Evolutionary conservation across 1,140 invertebrate species (phyloP).

Genomic region (Homalodisca vitripennis): DNA sequence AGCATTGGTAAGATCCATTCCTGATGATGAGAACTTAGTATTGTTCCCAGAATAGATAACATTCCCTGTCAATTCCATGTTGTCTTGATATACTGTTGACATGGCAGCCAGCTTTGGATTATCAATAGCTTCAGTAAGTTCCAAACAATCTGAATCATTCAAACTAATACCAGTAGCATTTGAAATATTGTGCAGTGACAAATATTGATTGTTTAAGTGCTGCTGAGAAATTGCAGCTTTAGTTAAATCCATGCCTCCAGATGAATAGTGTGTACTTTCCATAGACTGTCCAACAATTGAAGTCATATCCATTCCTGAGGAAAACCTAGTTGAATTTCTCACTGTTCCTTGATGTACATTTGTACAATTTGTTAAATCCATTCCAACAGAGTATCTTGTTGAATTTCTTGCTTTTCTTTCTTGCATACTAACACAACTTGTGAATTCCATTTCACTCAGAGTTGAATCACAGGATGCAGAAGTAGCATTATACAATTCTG

Average conservation of each 20-base stretch:
- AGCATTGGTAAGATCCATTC: slow-evolving; percentile 3
- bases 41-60: not conserved
- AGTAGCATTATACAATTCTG: no score
- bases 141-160: slow-evolving; percentile 2
- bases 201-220: not conserved
- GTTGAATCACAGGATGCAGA: no score
- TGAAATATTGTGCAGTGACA: not conserved
- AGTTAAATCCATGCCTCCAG: not conserved
- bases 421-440: not conserved
- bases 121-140: not conserved
- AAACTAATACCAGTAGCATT: not conserved
- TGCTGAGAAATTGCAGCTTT: not conserved
- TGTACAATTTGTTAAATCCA: not conserved
- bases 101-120: not conserved
- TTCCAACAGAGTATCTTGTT: not conserved
- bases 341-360: not conserved
- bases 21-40: not conserved
- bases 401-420: not conserved
- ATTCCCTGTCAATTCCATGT: not conserved
- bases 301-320: not conserved
- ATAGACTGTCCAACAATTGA: not conserved
- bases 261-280: not conserved
- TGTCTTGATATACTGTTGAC: not conserved
- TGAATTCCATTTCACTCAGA: slow-evolving; percentile 17
- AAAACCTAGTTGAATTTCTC: not conserved